phyloP scores from a whole-genome alignment of 1,140 invertebrate species.

The Spodoptera litura region DNA sequence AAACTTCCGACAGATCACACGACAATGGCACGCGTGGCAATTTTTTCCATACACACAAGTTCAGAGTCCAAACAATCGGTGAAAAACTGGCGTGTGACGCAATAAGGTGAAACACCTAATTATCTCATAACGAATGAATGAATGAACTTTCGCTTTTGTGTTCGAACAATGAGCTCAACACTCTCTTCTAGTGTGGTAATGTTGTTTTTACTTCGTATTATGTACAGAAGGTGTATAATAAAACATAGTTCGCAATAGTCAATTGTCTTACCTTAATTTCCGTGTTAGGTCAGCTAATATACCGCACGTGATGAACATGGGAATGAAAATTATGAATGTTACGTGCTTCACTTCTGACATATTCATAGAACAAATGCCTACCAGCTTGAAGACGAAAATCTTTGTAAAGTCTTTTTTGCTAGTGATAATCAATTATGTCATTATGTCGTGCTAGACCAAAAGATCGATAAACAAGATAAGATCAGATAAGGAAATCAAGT shows the following conservation, averaged over 20 bases:
- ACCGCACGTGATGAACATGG: neutral
- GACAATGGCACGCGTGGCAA: constrained; percentile 36
- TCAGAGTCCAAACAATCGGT: constrained; percentile 66
- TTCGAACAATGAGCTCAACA: constrained; percentile 72
- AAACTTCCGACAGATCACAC: constrained; percentile 42
- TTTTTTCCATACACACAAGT: constrained; percentile 51
- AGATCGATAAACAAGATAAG: neutral
- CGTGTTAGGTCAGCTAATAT: constrained; percentile 34
- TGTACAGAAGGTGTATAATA: constrained; percentile 27
- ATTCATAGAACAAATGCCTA: no score
- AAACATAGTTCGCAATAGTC: constrained; percentile 43
- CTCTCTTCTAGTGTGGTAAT: constrained; percentile 68
- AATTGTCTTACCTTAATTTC: constrained; percentile 45
- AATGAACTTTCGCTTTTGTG: constrained; percentile 82
- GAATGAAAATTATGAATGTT: constrained; percentile 14
- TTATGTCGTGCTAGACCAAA: no score
- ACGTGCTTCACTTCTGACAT: no score
- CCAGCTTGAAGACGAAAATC: neutral
- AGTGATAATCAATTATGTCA: no score
- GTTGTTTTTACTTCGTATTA: constrained; percentile 55
- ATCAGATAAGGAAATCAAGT: neutral
- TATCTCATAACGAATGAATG: constrained; percentile 75
- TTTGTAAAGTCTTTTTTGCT: neutral
- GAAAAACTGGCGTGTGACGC: constrained; percentile 77
- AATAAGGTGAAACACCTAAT: constrained; percentile 81